phyloP scores from a whole-genome alignment of 2,888 invertebrate species.

The Volucella inanis region DNA sequence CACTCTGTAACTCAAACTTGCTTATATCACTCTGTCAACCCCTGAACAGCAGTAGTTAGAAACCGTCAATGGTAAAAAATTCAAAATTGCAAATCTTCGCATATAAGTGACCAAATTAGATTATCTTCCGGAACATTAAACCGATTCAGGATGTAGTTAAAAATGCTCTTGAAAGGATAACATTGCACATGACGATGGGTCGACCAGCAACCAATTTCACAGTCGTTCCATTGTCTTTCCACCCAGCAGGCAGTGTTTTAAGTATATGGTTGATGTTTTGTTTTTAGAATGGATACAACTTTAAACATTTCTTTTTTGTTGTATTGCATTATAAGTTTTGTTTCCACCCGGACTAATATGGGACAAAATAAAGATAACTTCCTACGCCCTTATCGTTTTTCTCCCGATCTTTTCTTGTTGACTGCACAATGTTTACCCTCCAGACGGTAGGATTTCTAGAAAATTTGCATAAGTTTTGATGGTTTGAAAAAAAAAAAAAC shows the following conservation, averaged over 20 bases:
- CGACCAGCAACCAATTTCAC: constrained; percentile 29
- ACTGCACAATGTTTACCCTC: constrained; percentile 64
- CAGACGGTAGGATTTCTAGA: neutral
- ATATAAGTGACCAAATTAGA: constrained; percentile 83
- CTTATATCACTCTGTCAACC: constrained; percentile 20
- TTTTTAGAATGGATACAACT: constrained; percentile 3
- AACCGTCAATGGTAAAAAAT: constrained; percentile 39
- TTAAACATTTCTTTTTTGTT: constrained; percentile 8
- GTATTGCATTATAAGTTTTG: constrained; percentile 21
- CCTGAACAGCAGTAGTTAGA: neutral
- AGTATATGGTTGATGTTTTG: constrained; percentile 20
- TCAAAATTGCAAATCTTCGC: constrained; percentile 80
- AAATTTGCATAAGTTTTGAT: constrained; percentile 52
- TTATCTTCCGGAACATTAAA: constrained; percentile 82
- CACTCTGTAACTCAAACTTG: constrained; percentile 39
- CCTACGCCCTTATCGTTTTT: constrained; percentile 24
- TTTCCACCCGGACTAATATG: constrained; percentile 18
- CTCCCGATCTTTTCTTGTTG: constrained; percentile 47
- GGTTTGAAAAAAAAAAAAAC: neutral
- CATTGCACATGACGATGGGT: constrained; percentile 10
- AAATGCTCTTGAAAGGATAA: constrained; percentile 38
- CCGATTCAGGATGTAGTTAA: constrained; percentile 78
- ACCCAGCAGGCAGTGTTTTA: constrained; percentile 59
- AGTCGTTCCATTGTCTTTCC: constrained; percentile 39
- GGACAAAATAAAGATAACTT: constrained; percentile 14